Conservation (phyloP, 2,113 vertebrate genomes). For the Rhodinocichla rosea region DNA sequence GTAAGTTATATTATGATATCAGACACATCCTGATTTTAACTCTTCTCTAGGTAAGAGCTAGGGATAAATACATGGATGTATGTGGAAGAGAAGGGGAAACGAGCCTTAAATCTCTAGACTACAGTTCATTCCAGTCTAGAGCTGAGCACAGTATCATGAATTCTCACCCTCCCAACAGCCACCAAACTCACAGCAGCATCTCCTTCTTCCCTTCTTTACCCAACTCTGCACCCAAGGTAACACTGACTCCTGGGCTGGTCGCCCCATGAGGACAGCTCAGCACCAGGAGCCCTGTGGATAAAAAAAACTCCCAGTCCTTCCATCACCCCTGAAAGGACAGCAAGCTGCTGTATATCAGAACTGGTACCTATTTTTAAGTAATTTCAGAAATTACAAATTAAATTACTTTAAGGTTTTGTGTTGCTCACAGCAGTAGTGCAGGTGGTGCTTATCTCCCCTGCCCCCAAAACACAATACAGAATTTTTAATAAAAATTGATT, state of each 20-base stretch:
- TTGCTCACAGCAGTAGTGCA: neutral
- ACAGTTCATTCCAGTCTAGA: neutral
- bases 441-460: no score
- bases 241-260: accelerated
- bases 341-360: neutral
- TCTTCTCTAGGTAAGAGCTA: neutral
- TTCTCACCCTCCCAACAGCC: neutral
- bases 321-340: neutral
- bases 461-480: accelerated
- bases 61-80: neutral
- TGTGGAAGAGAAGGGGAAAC: neutral
- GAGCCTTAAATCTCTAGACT: neutral
- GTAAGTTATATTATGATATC: accelerated
- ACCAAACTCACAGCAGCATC: neutral
- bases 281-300: neutral
- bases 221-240: neutral
- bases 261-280: neutral
- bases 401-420: neutral
- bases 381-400: neutral
- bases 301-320: neutral
- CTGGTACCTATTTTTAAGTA: accelerated
- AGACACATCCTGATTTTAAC: neutral
- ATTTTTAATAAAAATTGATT: neutral
- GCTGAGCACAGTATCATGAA: neutral
- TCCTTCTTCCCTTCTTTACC: neutral